A percentile compares a stretch with the other conserved stretches of the same genome.
phyloP scores from a whole-genome alignment of 2,888 invertebrate genomes.

The Minunthozetes semirufus region DNA sequence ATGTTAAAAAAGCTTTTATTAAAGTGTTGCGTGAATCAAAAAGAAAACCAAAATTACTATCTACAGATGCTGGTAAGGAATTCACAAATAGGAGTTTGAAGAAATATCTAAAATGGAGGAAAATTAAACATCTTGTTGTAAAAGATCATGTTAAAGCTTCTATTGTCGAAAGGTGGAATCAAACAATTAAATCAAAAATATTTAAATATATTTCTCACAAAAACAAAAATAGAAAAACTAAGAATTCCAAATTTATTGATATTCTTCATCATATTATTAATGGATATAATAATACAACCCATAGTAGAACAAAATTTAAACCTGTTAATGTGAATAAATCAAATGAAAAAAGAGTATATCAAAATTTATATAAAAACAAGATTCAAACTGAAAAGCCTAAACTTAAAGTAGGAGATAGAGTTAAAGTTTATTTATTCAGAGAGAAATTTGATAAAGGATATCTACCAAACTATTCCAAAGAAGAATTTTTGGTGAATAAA shows the following conservation, averaged over 20 bases:
- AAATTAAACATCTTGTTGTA: not conserved
- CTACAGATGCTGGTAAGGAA: not conserved
- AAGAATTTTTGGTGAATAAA: not conserved
- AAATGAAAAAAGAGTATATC: not conserved
- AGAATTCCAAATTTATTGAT: not conserved
- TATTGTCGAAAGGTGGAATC: not conserved
- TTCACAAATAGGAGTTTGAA: not conserved
- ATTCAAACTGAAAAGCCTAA: too few relatives aligned
- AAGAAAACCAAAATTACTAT: not conserved
- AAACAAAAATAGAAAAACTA: not conserved
- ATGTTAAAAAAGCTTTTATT: not conserved
- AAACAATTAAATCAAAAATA: not conserved
- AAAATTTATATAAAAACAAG: not conserved
- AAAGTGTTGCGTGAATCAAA: not conserved
- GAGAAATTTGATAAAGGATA: not conserved
- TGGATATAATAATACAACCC: not conserved
- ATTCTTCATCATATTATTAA: not conserved
- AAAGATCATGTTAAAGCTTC: not conserved
- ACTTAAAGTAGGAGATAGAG: not conserved
- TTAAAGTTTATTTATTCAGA: not conserved
- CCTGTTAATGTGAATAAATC: not conserved
- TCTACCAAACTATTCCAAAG: not conserved
- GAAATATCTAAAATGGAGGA: not conserved
- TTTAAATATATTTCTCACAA: not conserved
- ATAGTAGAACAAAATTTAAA: not conserved